Base-by-base conservation (phyloP, 2,888 invertebrate species). In the Rhamnusium bicolor region DNA sequence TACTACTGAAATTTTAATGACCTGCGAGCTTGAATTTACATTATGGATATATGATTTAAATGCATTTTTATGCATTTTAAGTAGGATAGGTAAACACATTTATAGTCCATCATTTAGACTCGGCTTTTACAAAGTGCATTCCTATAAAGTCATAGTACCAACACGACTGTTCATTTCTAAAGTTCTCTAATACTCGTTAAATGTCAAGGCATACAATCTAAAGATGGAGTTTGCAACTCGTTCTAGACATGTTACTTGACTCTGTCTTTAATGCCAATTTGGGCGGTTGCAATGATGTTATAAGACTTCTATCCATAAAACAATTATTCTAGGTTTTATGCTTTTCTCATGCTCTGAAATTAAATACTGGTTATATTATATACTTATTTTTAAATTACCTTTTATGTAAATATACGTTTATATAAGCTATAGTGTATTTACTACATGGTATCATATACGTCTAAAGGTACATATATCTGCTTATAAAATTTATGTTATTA, bases 141-240 rank as follows among this genome's bases (percentile, higher is more conserved):
- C 81, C 78, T 77, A 74, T 76, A 74, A 76, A 80, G 80, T 78
- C 80, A 81, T 29, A 54, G 67, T 69, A 73, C 66, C 69, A 72
- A 77, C 80, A 81, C 82, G 82, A 80, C 69, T 79, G 18, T 32
- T 32, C 53, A n/a, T 53, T 65, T 53, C 53, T 32, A 49, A 65
- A 65, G 32, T 78, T 81, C 80, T 82, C 81, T 82, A 82, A 81
- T 83, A 74, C 78, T 81, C 80, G 80, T 79, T 82, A 84, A 84
- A 84, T 84, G 84, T 84, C 84, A 84, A 84, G 84, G 84, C 79
- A 72, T 73, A 74, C 80, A 81, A 80, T 81, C 80, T 81, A 80
- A 80, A 81, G 80, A 83, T 81, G 81, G 77, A 78, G 77, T 77
- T 76, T 72, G 75, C 71, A 76, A 79, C 79, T 79, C 67, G 78